phyloP scores from a whole-genome alignment of 2,797 vertebrate genomes.

The Heliangelus exortis region DNA sequence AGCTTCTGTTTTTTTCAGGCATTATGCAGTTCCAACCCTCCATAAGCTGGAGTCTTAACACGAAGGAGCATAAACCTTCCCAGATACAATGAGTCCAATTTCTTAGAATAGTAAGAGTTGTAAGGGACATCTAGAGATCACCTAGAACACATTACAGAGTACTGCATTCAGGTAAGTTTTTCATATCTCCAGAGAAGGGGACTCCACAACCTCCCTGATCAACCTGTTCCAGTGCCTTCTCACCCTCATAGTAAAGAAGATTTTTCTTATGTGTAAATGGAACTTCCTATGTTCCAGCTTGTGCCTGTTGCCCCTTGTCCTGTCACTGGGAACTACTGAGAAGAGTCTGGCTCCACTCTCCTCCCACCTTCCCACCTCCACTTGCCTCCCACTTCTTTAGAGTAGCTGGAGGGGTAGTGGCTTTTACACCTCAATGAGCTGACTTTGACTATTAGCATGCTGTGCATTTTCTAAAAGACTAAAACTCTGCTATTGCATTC shows the following conservation, averaged over 20 bases:
- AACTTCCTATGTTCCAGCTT: too few relatives aligned
- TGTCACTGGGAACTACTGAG: too few relatives aligned
- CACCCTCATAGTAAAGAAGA: too few relatives aligned
- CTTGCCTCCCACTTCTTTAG: not conserved
- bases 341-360: not conserved
- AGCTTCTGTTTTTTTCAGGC: not conserved
- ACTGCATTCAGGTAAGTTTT: too few relatives aligned
- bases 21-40: not conserved
- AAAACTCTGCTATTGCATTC: not conserved
- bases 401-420: not conserved
- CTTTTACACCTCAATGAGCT: not conserved
- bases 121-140: too few relatives aligned
- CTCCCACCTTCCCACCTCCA: not conserved
- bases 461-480: not conserved
- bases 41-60: not conserved
- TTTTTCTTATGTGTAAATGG: too few relatives aligned
- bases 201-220: too few relatives aligned
- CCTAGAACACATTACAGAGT: too few relatives aligned
- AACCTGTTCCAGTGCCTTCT: too few relatives aligned
- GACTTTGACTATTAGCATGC: not conserved
- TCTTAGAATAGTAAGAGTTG: too few relatives aligned
- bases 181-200: too few relatives aligned
- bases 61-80: not conserved
- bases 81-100: not conserved
- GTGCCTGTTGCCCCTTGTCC: too few relatives aligned